Evolutionary conservation across 2,113 vertebrate species (phyloP).

Genomic region (Takifugu bimaculatus): DNA sequence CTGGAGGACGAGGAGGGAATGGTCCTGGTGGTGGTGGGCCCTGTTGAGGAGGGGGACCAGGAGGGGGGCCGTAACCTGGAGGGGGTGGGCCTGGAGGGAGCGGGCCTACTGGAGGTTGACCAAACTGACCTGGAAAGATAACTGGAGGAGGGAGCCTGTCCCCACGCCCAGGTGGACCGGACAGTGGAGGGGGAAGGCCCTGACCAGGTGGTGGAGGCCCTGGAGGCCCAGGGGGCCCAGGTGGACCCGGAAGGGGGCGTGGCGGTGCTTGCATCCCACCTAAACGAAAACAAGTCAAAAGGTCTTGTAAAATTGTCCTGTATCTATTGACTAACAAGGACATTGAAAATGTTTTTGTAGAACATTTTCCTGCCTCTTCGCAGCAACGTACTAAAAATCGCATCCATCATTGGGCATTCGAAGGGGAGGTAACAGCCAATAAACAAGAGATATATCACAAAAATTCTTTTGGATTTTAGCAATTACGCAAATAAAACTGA

Average conservation of each 20-base stretch:
- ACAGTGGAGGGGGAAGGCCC: constrained; percentile 87
- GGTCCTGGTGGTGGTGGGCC: constrained; percentile 93
- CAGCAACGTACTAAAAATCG: constrained; percentile 72
- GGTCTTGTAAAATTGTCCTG: too few species aligned
- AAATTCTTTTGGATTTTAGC: too few species aligned
- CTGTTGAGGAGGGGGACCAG: constrained; percentile 93
- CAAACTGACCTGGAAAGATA: constrained; percentile 96
- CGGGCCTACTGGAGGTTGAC: constrained; percentile 91
- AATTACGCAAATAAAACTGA: too few species aligned
- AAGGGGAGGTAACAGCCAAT: constrained; percentile 36
- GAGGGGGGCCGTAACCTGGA: constrained; percentile 93
- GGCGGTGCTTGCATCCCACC: constrained; percentile 91
- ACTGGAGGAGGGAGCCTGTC: constrained; percentile 96
- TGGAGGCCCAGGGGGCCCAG: constrained; percentile 90
- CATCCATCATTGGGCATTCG: constrained; percentile 74
- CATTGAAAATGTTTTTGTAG: too few species aligned
- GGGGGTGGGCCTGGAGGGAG: constrained; percentile 95
- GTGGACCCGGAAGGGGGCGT: constrained; percentile 90
- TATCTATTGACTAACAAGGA: too few species aligned
- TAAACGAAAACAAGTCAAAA: constrained; percentile 50
- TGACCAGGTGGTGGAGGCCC: constrained; percentile 95
- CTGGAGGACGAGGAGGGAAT: constrained; percentile 91
- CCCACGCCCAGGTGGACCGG: constrained; percentile 91
- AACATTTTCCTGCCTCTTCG: constrained; percentile 57
- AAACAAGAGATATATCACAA: too few species aligned